Conservation (phyloP, 2,888 invertebrate species). For the Aleiodes testaceus region DNA sequence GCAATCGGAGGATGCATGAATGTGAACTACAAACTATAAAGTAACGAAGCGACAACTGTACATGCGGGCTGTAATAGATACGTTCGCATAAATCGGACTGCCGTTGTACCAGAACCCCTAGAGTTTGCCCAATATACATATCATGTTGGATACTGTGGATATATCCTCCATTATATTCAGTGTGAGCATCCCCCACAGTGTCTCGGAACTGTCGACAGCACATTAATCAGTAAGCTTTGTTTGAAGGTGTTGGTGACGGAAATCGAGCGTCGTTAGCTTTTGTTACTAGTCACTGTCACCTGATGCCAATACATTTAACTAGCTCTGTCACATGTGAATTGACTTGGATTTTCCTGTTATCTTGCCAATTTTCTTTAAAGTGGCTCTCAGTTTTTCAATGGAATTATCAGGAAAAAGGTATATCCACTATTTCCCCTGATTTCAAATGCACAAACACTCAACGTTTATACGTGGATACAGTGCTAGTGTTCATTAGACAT, state of each 20-base stretch:
- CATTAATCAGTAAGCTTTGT: slow-evolving; percentile 54
- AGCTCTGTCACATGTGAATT: neutral
- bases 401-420: too few relatives aligned
- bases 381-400: too few relatives aligned
- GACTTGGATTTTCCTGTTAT: slow-evolving; percentile 7
- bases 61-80: slow-evolving; percentile 36
- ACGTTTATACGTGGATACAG: slow-evolving; percentile 7
- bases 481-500: slow-evolving; percentile 21
- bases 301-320: slow-evolving; percentile 29
- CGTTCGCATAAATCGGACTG: slow-evolving; percentile 33
- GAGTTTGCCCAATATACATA: slow-evolving; percentile 37
- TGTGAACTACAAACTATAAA: slow-evolving; percentile 8
- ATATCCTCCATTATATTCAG: slow-evolving; percentile 30
- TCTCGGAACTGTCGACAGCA: slow-evolving; percentile 47
- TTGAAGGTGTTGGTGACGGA: slow-evolving; percentile 50
- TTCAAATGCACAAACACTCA: neutral
- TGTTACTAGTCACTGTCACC: slow-evolving; percentile 35
- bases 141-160: slow-evolving; percentile 22
- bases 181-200: slow-evolving; percentile 36
- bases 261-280: slow-evolving; percentile 42
- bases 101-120: neutral
- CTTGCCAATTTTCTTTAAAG: neutral
- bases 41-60: slow-evolving; percentile 24
- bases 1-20: neutral
- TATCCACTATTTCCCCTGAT: too few relatives aligned